Percentiles rank a stretch among this genome's conserved stretches.
These are phyloP conservation scores for Drosophila vallismaia DNA, from an alignment of 2,888 invertebrate species.

Conservation along the genomic window DNA sequence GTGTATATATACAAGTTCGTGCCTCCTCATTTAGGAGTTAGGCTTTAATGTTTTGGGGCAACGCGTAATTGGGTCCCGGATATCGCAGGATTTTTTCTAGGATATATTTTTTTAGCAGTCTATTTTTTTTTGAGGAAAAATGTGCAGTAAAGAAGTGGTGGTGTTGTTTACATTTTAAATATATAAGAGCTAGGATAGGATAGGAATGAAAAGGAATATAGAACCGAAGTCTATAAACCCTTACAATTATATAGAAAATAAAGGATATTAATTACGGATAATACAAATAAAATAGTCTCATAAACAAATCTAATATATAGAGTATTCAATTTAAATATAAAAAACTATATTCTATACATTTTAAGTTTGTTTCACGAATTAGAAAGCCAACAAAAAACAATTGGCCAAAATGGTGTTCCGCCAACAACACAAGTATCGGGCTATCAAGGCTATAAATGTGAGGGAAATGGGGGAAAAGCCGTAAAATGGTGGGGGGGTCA, in stretches of 20 bases:
- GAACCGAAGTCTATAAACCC: too few relatives aligned
- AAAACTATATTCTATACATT: too few relatives aligned
- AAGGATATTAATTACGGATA: too few relatives aligned
- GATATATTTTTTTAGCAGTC: slow-evolving; percentile 7
- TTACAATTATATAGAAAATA: too few relatives aligned
- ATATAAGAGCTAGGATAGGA: too few relatives aligned
- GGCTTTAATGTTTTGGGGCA: slow-evolving; percentile 69
- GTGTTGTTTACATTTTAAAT: too few relatives aligned
- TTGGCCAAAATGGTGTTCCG: slow-evolving; percentile 27
- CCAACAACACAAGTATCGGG: slow-evolving; percentile 10
- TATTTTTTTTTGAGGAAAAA: slow-evolving; percentile 2
- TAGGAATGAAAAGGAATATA: too few relatives aligned
- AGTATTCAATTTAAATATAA: too few relatives aligned
- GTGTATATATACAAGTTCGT: background rate
- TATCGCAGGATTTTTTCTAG: slow-evolving; percentile 47
- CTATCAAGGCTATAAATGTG: slow-evolving; percentile 24
- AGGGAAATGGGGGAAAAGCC: slow-evolving; percentile 20
- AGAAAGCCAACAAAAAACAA: slow-evolving; percentile 40
- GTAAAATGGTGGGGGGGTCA: slow-evolving; percentile 1
- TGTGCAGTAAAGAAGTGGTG: too few relatives aligned
- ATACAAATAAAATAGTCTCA: too few relatives aligned
- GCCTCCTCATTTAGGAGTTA: slow-evolving; percentile 41
- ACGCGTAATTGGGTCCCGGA: slow-evolving; percentile 66
- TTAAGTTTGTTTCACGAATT: slow-evolving; percentile 41
- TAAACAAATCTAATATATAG: too few relatives aligned